Percentiles rank a stretch among this genome's conserved stretches.
phyloP scores from a whole-genome alignment of 2,888 invertebrate species.

The Acleris laterana region DNA sequence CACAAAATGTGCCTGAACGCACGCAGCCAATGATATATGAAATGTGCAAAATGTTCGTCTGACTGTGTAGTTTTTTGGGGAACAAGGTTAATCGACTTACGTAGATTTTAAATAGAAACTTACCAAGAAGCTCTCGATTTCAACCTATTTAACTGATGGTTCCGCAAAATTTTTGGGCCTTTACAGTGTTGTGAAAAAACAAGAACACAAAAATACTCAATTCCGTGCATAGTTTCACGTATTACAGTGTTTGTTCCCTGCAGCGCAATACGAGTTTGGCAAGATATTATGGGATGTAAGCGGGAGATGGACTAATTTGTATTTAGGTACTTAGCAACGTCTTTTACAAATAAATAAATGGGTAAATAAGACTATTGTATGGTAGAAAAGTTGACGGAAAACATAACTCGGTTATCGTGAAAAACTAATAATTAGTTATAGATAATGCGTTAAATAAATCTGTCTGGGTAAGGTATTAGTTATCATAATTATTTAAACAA shows the following conservation, averaged over 20 bases:
- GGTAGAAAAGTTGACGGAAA: not conserved
- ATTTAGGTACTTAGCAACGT: constrained; percentile 21
- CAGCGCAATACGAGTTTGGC: constrained; percentile 19
- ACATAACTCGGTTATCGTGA: not conserved
- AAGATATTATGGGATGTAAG: constrained; percentile 21
- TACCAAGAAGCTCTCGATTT: not conserved
- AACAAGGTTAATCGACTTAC: constrained; percentile 22
- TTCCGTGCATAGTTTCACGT: too few relatives aligned
- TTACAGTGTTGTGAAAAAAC: too few relatives aligned
- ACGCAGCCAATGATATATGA: constrained; percentile 26
- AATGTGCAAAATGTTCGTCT: constrained; percentile 24
- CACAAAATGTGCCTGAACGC: constrained; percentile 15
- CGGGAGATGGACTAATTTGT: constrained; percentile 19
- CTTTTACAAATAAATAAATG: too few relatives aligned
- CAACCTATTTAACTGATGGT: constrained; percentile 5
- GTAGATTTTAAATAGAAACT: not conserved
- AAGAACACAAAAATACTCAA: too few relatives aligned
- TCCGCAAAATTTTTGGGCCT: too few relatives aligned
- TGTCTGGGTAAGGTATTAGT: constrained; percentile 23
- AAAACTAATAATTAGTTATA: constrained; percentile 10
- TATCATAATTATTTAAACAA: constrained; percentile 20
- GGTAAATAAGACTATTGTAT: constrained; percentile 3
- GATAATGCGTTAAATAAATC: constrained; percentile 10
- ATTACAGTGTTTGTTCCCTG: constrained; percentile 1
- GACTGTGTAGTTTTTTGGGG: constrained; percentile 30